Conservation (phyloP, 2,888 invertebrate species). For the Pocota personata region DNA sequence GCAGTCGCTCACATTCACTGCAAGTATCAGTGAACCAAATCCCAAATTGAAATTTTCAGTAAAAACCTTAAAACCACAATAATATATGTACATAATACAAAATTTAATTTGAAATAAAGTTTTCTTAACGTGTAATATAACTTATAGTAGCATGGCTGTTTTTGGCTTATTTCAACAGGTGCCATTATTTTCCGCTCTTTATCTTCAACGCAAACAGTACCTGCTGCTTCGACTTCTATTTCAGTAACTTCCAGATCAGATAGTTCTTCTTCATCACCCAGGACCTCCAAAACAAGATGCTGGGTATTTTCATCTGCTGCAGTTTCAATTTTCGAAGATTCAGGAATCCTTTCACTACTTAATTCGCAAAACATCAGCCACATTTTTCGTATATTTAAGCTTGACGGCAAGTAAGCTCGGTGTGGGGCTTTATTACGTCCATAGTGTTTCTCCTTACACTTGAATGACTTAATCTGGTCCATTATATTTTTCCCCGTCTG, state of each 20-base stretch:
- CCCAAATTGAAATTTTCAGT: constrained; percentile 12
- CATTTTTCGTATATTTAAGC: constrained; percentile 14
- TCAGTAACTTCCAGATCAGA: not conserved
- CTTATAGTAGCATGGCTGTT: not conserved
- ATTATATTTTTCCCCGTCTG: not conserved
- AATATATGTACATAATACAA: not conserved
- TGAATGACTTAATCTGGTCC: constrained; percentile 10
- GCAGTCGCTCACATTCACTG: constrained; percentile 12
- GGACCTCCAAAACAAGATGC: constrained; percentile 5
- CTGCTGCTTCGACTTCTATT: constrained; percentile 7
- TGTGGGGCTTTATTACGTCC: not conserved
- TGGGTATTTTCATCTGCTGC: not conserved
- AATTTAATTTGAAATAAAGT: not conserved
- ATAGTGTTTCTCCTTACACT: constrained; percentile 15
- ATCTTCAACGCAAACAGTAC: not conserved
- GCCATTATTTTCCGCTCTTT: not conserved
- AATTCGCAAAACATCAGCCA: constrained; percentile 18
- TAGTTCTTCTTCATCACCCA: constrained; percentile 8
- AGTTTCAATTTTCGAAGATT: not conserved
- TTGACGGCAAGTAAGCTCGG: not conserved
- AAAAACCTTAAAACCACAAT: not conserved
- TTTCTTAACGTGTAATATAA: constrained; percentile 9
- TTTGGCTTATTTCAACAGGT: not conserved
- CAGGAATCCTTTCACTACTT: not conserved
- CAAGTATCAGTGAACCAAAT: constrained; percentile 6